Base-by-base conservation (phyloP, 2,888 invertebrate species). In the Cabera pusaria region DNA sequence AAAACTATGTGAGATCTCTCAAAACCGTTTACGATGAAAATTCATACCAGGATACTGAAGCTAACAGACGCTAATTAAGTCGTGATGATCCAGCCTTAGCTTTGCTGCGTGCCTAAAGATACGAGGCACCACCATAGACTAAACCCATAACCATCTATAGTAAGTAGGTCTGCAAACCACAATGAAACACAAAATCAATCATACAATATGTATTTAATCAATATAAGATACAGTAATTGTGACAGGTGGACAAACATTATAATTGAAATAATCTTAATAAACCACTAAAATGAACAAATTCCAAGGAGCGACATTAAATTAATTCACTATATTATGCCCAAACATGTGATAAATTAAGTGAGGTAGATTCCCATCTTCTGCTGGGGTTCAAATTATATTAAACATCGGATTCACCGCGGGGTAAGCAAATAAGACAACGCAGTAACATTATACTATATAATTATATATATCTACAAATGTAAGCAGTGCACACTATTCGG, bases 381-480 rank as follows among this genome's bases (percentile, higher is more conserved):
- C 67, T 71, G 68, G 83, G 86, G 73, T 67, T 75, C 73, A 80
- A 83, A 84, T 77, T 78, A 84, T 78, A 82, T 77, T 77, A 73
- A 78, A 67, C 77, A 72, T 73, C 78, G 74, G 80, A 73, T 73
- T 70, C 75, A 73, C 76, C 75, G 62, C 68, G 64, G 80, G 81
- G 72, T 70, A 79, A 82, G 80, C 81, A 86, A 86, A 85, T 82
- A 76, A 85, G 80, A 82, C 77, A 83, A 85, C 78, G 75, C 80
- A 76, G 79, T 80, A 76, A 84, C 81, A 85, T 88, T 88, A 86
- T 83, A 84, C 85, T 88, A 87, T 86, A 86, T 86, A 86, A 86
- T 87, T 87, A 87, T 81, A n/a, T n/a, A 84, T 88, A 88, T 87
- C 88, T 88, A 87, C 88, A 88, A 85, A 84, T 77, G 75, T 76